Conservation (phyloP, 2,888 invertebrate genomes). For the Philhelius pedissequus region DNA sequence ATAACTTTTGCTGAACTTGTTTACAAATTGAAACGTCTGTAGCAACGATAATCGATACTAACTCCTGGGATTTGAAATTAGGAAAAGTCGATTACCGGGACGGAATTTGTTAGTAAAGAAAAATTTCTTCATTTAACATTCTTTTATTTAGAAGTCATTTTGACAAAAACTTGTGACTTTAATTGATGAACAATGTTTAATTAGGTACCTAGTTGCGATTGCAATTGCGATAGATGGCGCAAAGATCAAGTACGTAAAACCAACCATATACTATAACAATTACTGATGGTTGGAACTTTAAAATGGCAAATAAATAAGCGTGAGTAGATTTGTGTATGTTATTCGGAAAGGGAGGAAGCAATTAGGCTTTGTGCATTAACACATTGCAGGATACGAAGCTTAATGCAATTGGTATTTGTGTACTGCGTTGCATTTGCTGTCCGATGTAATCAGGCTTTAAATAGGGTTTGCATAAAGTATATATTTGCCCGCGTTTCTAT, state of each 20-base stretch:
- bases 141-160: not conserved
- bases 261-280: not conserved
- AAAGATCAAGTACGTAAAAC: not conserved
- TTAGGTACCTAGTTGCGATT: too few relatives aligned
- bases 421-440: conserved; percentile 50
- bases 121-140: conserved; percentile 59
- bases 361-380: conserved; percentile 64
- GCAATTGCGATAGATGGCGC: not conserved
- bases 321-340: not conserved
- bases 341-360: conserved; percentile 42
- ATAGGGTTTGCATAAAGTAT: not conserved
- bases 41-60: conserved; percentile 61
- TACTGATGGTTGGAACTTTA: conserved; percentile 9
- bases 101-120: conserved; percentile 12
- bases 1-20: conserved; percentile 46
- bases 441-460: conserved; percentile 29
- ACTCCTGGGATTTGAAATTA: conserved; percentile 5
- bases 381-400: conserved; percentile 41
- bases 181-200: conserved; percentile 32
- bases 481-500: conserved; percentile 24
- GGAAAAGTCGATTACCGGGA: conserved; percentile 6
- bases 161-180: conserved; percentile 44
- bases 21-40: conserved; percentile 63
- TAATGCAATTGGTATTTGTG: conserved; percentile 39
- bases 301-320: conserved; percentile 22